These are phyloP conservation scores for Psammodynastes pulverulentus DNA, from an alignment of 2,113 vertebrate species.

Conservation along the genomic window DNA sequence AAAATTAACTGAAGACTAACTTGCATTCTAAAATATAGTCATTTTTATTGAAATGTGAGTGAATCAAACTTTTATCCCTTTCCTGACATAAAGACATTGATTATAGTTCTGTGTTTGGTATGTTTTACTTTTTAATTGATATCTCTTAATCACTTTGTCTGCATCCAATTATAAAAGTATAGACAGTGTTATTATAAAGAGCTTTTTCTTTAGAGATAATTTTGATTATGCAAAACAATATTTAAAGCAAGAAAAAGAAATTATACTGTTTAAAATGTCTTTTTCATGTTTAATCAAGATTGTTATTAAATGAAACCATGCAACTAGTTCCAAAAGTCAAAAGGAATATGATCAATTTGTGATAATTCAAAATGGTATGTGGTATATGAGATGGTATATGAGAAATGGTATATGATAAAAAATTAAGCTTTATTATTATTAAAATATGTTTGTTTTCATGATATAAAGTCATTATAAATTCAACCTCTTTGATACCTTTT, in stretches of 20 bases:
- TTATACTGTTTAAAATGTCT: neutral
- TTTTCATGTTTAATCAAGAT: constrained; percentile 19
- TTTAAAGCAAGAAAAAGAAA: neutral
- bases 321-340: neutral
- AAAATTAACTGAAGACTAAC: neutral
- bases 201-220: neutral
- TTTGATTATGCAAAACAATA: neutral
- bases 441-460: neutral
- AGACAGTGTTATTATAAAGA: neutral
- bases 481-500: neutral
- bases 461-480: neutral
- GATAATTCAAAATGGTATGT: neutral
- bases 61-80: neutral
- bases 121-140: neutral
- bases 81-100: neutral
- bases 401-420: neutral
- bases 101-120: neutral
- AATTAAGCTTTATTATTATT: neutral
- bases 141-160: neutral
- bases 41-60: neutral
- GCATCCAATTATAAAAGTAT: neutral
- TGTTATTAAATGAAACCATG: rapidly evolving
- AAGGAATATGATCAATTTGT: neutral
- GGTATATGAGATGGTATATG: neutral
- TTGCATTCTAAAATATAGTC: neutral